A percentile compares a stretch with the other conserved stretches of the same genome.
Evolutionary conservation across 2,888 invertebrate species (phyloP).

Genomic region (Euzophera pinguis): DNA sequence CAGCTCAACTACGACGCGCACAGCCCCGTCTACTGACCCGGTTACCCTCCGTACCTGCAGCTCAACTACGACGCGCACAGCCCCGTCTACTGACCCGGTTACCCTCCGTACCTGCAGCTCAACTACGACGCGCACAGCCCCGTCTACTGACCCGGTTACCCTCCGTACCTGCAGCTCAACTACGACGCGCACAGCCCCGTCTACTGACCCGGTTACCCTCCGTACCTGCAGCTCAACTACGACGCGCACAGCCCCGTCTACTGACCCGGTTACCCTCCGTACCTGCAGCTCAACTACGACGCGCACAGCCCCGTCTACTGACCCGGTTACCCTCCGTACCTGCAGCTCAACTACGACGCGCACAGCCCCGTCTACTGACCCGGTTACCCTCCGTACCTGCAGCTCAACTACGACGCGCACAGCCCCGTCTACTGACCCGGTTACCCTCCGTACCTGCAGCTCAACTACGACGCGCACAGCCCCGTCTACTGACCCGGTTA

Average conservation of each 20-base stretch:
- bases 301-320: constrained; percentile 84
- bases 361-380: constrained; percentile 83
- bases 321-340: constrained; percentile 79
- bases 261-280: constrained; percentile 76
- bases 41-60: constrained; percentile 83
- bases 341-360: constrained; percentile 86
- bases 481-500: constrained; percentile 74
- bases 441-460: constrained; percentile 84
- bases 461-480: constrained; percentile 87
- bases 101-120: constrained; percentile 85
- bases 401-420: constrained; percentile 87
- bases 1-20: constrained; percentile 87
- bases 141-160: constrained; percentile 73
- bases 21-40: constrained; percentile 81
- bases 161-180: constrained; percentile 86
- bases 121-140: constrained; percentile 87
- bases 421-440: constrained; percentile 81
- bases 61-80: constrained; percentile 87
- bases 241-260: constrained; percentile 86
- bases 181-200: constrained; percentile 86
- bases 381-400: constrained; percentile 82
- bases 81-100: constrained; percentile 76
- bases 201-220: constrained; percentile 74
- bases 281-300: constrained; percentile 87
- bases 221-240: constrained; percentile 87